These are phyloP conservation scores for Darevskia mixta DNA, from an alignment of 2,797 vertebrate species.

Conservation along the genomic window DNA sequence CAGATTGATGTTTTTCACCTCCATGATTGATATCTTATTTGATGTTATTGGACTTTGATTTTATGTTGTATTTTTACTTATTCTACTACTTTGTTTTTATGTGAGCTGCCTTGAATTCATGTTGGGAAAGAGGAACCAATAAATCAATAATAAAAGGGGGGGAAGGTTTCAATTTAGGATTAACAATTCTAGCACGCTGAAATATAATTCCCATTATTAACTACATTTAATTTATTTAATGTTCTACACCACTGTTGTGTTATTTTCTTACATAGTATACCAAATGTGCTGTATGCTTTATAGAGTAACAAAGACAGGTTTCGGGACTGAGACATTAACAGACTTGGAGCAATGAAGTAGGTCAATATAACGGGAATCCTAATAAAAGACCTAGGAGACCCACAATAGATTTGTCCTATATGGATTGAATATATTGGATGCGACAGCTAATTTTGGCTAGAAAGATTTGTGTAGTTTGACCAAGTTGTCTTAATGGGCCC, in stretches of 20 bases:
- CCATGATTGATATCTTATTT: not conserved
- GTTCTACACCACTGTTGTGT: not conserved
- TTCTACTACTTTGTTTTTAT: no score
- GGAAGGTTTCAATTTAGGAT: not conserved
- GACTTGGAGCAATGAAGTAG: not conserved
- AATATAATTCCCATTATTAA: not conserved
- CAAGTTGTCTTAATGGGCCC: conserved; percentile 9
- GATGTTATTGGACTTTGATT: not conserved
- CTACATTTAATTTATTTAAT: not conserved
- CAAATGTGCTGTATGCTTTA: not conserved
- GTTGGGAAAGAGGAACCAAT: not conserved
- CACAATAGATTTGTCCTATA: not conserved
- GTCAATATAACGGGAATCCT: not conserved
- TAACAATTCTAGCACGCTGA: not conserved
- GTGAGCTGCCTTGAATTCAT: not conserved
- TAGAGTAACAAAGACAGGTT: not conserved
- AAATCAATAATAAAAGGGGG: not conserved
- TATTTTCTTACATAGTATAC: not conserved
- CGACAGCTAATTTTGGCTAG: no score
- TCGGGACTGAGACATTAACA: not conserved
- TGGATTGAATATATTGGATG: not conserved
- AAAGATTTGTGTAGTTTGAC: not conserved
- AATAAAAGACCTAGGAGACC: not conserved
- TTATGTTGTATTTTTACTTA: not conserved
- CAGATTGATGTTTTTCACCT: not conserved